These are phyloP conservation scores for Lonchura striata DNA, from an alignment of 2,113 vertebrate genomes.

Conservation along the genomic window DNA sequence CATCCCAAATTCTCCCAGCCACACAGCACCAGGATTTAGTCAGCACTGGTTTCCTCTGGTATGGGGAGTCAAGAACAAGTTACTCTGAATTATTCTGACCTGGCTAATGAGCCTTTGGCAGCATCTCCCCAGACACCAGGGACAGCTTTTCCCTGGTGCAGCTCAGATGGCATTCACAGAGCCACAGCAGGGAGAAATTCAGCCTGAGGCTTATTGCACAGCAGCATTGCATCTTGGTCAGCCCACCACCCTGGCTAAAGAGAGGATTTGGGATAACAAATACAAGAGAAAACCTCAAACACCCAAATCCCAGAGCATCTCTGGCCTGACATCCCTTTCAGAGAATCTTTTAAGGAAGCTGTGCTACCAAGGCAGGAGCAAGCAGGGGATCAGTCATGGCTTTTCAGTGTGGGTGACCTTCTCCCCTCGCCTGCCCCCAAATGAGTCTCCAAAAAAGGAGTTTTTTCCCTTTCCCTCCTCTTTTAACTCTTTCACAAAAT, in stretches of 20 bases:
- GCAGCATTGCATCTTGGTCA: neutral
- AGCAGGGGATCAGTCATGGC: neutral
- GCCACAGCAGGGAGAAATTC: neutral
- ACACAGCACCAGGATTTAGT: neutral
- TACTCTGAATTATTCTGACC: neutral
- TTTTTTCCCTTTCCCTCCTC: neutral
- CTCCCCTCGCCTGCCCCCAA: neutral
- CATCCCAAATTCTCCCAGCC: neutral
- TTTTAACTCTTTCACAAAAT: slow-evolving; percentile 19
- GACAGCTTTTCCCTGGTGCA: neutral
- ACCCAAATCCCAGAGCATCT: neutral
- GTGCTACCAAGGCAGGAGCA: neutral
- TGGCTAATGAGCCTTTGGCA: neutral
- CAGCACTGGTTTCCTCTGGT: neutral
- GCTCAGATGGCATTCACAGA: neutral
- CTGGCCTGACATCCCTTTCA: neutral
- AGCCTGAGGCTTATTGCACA: neutral
- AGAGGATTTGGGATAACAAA: neutral
- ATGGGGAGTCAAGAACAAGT: neutral
- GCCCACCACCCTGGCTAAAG: neutral
- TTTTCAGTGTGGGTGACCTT: neutral
- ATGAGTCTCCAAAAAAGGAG: neutral
- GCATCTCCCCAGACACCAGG: neutral
- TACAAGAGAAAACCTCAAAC: neutral
- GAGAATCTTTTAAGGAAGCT: neutral